phyloP scores from a whole-genome alignment of 2,888 invertebrate species.

The Bibio marci region DNA sequence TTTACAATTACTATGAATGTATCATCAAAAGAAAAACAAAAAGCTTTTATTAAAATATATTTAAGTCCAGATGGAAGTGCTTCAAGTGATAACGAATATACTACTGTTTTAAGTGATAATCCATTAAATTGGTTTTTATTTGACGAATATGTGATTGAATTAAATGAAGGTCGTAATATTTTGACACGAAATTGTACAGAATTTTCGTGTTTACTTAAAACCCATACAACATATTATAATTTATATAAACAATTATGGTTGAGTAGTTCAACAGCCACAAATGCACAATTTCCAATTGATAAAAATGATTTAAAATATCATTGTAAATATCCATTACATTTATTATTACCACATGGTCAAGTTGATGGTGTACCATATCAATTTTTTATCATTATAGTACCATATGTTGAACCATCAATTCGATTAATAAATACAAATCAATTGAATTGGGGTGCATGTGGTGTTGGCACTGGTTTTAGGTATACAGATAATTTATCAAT shows the following conservation, averaged over 20 bases:
- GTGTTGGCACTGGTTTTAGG: slow-evolving; percentile 31
- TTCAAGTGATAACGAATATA: slow-evolving; percentile 18
- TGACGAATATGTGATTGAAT: slow-evolving; percentile 43
- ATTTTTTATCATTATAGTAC: slow-evolving; percentile 40
- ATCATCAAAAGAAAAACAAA: slow-evolving; percentile 37
- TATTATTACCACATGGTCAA: slow-evolving; percentile 46
- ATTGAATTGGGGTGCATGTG: slow-evolving; percentile 34
- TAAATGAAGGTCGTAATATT: slow-evolving; percentile 36
- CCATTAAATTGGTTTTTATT: slow-evolving; percentile 48
- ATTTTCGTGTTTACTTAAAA: slow-evolving; percentile 44
- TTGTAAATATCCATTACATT: slow-evolving; percentile 41
- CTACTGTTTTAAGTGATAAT: slow-evolving; percentile 38
- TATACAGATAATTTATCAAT: slow-evolving; percentile 40
- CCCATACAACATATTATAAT: slow-evolving; percentile 32
- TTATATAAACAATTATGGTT: slow-evolving; percentile 32
- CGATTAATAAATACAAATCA: too few relatives aligned
- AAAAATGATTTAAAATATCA: slow-evolving; percentile 30
- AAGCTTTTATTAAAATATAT: slow-evolving; percentile 47
- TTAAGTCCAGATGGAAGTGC: slow-evolving; percentile 49
- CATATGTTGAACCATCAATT: slow-evolving; percentile 31
- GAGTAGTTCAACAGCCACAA: slow-evolving; percentile 30
- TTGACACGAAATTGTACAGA: slow-evolving; percentile 42
- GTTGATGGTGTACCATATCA: slow-evolving; percentile 43
- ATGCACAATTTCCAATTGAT: slow-evolving; percentile 32
- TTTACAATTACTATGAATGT: slow-evolving; percentile 42